These are phyloP conservation scores for Drosophila greeni DNA, from an alignment of 2,888 invertebrate species.

Conservation along the genomic window DNA sequence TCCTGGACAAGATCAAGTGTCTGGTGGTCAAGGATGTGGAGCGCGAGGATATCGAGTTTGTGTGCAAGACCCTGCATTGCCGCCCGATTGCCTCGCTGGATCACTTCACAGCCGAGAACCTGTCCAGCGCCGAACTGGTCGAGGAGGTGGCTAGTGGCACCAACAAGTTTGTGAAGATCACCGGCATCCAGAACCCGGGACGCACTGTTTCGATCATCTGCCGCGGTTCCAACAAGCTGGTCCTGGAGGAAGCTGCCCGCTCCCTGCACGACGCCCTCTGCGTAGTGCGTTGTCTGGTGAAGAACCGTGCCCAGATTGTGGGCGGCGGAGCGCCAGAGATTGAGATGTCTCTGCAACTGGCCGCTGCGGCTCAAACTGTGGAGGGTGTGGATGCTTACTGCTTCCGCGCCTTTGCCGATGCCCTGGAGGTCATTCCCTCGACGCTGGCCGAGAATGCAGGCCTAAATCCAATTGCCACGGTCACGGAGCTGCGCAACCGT, in stretches of 20 bases:
- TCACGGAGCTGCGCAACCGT: conserved; percentile 95
- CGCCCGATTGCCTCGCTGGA: conserved; percentile 99
- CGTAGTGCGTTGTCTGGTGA: conserved; percentile 97
- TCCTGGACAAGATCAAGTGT: conserved; percentile 98
- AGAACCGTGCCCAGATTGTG: conserved; percentile 92
- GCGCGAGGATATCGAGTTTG: conserved; percentile 98
- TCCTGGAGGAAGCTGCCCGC: conserved; percentile 93
- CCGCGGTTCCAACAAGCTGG: conserved; percentile 90
- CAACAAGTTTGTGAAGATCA: conserved; percentile 94
- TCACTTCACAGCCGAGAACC: conserved; percentile 95
- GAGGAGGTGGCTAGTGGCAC: conserved; percentile 95
- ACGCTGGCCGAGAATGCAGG: conserved; percentile 94
- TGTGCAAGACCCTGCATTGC: conserved; percentile 96
- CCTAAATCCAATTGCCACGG: conserved; percentile 94
- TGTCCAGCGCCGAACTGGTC: conserved; percentile 94
- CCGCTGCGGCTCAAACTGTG: conserved; percentile 88
- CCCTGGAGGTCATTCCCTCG: conserved; percentile 94
- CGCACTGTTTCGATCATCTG: conserved; percentile 95
- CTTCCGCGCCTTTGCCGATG: conserved; percentile 95
- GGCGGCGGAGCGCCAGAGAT: conserved; percentile 99
- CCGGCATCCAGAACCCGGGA: conserved; percentile 91
- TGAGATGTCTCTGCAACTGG: conserved; percentile 91
- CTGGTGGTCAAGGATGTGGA: conserved; percentile 99
- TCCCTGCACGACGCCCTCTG: conserved; percentile 94
- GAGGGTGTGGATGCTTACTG: conserved; percentile 97